Percentiles rank a stretch among this genome's conserved stretches.
Evolutionary conservation across 2,888 invertebrate genomes (phyloP).

Genomic region (Dendrolimus houi): DNA sequence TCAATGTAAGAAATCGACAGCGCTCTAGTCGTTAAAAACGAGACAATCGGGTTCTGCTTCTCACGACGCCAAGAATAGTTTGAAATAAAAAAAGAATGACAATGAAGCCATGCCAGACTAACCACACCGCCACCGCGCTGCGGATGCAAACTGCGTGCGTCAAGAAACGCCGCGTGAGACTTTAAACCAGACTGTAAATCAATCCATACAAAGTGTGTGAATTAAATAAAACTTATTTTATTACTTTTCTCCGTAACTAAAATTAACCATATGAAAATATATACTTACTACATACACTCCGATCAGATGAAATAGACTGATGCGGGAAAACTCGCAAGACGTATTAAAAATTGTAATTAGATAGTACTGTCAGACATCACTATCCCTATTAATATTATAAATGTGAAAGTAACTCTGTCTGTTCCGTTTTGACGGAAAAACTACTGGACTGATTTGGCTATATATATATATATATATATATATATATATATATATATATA

Average conservation of each 20-base stretch:
- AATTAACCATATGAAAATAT: not conserved
- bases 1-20: too few relatives aligned
- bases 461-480: too few relatives aligned
- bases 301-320: too few relatives aligned
- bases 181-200: constrained; percentile 32
- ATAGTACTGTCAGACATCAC: too few relatives aligned
- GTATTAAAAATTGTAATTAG: too few relatives aligned
- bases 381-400: too few relatives aligned
- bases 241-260: not conserved
- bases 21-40: constrained; percentile 5
- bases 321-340: too few relatives aligned
- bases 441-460: too few relatives aligned
- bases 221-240: not conserved
- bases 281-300: too few relatives aligned
- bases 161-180: constrained; percentile 46
- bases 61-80: constrained; percentile 55
- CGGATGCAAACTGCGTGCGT: constrained; percentile 43
- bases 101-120: constrained; percentile 44
- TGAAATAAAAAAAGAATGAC: constrained; percentile 46
- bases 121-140: constrained; percentile 19
- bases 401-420: too few relatives aligned
- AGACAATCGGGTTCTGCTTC: constrained; percentile 52
- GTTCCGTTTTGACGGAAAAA: too few relatives aligned
- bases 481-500: too few relatives aligned
- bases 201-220: constrained; percentile 15